These are phyloP conservation scores for Ellobium chinense DNA, from an alignment of 2,888 invertebrate species.

Conservation along the genomic window DNA sequence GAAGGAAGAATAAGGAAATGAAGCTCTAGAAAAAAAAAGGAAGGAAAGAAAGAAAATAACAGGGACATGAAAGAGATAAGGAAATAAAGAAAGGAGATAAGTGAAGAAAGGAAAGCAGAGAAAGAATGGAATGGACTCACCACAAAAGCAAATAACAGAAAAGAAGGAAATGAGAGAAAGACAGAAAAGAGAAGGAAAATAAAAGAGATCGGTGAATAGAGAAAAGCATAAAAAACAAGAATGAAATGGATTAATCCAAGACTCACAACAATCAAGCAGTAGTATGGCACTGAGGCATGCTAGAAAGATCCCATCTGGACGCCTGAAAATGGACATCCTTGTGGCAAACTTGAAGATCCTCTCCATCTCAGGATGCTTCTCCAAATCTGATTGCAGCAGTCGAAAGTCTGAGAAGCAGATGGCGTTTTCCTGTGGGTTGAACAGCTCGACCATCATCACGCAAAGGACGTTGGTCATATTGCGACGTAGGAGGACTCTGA, in stretches of 20 bases:
- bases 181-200: neutral
- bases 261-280: constrained; percentile 16
- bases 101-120: neutral
- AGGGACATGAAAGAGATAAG: neutral
- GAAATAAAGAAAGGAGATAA: neutral
- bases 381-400: neutral
- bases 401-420: neutral
- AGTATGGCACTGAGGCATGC: constrained; percentile 21
- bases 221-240: neutral
- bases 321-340: neutral
- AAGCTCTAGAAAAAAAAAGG: neutral
- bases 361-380: neutral
- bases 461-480: neutral
- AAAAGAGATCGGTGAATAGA: neutral
- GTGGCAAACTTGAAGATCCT: neutral
- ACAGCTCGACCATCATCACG: neutral
- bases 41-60: neutral
- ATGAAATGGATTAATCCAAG: neutral
- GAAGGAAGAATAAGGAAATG: no score
- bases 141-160: neutral
- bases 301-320: constrained; percentile 8
- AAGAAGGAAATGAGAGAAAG: neutral
- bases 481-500: neutral
- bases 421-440: neutral
- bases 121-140: neutral